A percentile compares a stretch with the other conserved stretches of the same genome.
These are phyloP conservation scores for Apantesis nais DNA, from an alignment of 2,888 invertebrate species.

Conservation along the genomic window DNA sequence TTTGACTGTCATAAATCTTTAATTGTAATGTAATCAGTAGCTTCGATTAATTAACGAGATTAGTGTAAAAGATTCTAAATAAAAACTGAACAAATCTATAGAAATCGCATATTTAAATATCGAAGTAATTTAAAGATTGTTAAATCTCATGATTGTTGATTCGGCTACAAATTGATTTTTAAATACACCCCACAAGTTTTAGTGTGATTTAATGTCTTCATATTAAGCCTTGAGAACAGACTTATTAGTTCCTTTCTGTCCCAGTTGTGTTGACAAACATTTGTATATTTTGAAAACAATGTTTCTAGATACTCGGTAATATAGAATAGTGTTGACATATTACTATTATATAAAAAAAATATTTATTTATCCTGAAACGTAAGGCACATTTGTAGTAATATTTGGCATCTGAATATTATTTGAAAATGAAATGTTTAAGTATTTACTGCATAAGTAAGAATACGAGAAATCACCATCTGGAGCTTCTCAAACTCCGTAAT, in stretches of 20 bases:
- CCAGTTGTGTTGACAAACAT: no score
- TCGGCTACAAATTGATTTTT: not conserved
- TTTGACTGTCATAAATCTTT: not conserved
- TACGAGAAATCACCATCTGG: slow-evolving; percentile 12
- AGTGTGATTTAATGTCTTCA: not conserved
- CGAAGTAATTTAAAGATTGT: not conserved
- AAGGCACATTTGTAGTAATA: not conserved
- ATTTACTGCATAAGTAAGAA: not conserved
- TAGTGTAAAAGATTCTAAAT: not conserved
- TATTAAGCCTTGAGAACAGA: not conserved
- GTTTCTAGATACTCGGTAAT: not conserved
- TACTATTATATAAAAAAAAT: not conserved
- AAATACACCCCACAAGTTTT: not conserved
- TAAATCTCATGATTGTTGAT: not conserved
- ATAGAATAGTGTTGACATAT: not conserved
- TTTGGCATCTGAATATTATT: not conserved
- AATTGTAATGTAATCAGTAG: not conserved
- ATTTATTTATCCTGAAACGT: not conserved
- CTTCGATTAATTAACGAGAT: not conserved
- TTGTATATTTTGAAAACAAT: not conserved
- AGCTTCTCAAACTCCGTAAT: slow-evolving; percentile 16
- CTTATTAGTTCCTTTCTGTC: no score
- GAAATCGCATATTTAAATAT: no score
- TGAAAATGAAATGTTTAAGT: not conserved
- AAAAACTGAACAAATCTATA: no score